A percentile compares a stretch with the other conserved stretches of the same genome.
These are phyloP conservation scores for Cryptus viduatorius DNA, from an alignment of 2,888 invertebrate species.

Conservation along the genomic window DNA sequence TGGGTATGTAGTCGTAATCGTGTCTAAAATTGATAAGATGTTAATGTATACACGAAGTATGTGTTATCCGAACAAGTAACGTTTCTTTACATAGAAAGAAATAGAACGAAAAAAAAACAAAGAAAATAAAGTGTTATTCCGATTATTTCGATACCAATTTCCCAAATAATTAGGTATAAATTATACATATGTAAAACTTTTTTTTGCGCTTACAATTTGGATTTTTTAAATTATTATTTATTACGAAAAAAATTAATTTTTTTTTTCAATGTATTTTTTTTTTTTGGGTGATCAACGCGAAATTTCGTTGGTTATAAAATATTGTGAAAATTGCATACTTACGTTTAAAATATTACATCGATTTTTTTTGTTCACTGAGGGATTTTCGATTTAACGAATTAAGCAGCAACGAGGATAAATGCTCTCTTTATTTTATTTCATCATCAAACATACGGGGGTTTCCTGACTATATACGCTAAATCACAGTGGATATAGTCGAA, in stretches of 20 bases:
- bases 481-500: conserved; percentile 57
- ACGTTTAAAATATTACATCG: neutral
- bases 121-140: conserved; percentile 66
- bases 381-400: conserved; percentile 5
- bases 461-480: conserved; percentile 53
- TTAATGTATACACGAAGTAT: conserved; percentile 60
- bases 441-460: conserved; percentile 51
- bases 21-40: conserved; percentile 51
- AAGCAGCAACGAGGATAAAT: conserved; percentile 44
- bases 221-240: too few relatives aligned
- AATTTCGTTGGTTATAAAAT: neutral
- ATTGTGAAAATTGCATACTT: neutral
- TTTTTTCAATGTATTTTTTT: too few relatives aligned
- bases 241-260: too few relatives aligned
- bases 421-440: conserved; percentile 59
- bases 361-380: neutral
- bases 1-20: conserved; percentile 68
- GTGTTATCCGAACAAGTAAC: conserved; percentile 54
- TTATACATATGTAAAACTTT: too few relatives aligned
- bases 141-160: conserved; percentile 75
- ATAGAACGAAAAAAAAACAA: conserved; percentile 23
- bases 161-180: neutral
- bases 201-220: too few relatives aligned
- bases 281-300: neutral
- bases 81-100: conserved; percentile 65